Evolutionary conservation across 1,140 invertebrate species (phyloP).

Genomic region (Heliconius eleuchia): DNA sequence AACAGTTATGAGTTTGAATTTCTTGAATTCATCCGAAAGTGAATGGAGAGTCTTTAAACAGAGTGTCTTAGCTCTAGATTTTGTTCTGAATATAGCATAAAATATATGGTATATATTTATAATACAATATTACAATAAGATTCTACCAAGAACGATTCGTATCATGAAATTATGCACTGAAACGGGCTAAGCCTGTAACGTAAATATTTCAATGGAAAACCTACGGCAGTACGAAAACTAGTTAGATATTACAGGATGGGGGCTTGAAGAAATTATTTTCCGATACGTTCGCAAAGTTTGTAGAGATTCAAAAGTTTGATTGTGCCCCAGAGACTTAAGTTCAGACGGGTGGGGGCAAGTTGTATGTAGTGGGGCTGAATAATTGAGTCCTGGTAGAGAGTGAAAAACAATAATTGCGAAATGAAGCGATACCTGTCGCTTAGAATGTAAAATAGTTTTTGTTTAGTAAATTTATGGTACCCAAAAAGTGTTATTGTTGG

Average conservation of each 20-base stretch:
- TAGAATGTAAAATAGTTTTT: not conserved
- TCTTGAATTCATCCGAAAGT: too few species aligned
- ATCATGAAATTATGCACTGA: not conserved
- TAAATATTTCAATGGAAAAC: not conserved
- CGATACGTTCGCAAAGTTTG: conserved; percentile 34
- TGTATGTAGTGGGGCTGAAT: conserved; percentile 10
- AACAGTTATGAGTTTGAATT: too few species aligned
- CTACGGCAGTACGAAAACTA: conserved; percentile 12
- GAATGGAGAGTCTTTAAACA: too few species aligned
- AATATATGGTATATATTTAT: too few species aligned
- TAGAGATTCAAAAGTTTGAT: conserved; percentile 41
- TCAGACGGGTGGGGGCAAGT: not conserved
- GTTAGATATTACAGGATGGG: conserved; percentile 18
- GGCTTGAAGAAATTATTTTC: conserved; percentile 36
- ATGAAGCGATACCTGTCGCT: not conserved
- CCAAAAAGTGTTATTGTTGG: too few species aligned
- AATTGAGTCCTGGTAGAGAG: conserved; percentile 24
- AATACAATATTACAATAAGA: too few species aligned
- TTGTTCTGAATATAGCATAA: too few species aligned
- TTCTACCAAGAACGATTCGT: too few species aligned
- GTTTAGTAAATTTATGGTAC: too few species aligned
- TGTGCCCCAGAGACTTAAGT: conserved; percentile 34
- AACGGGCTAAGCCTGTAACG: not conserved
- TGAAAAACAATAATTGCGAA: conserved; percentile 8
- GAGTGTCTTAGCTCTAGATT: too few species aligned